These are phyloP conservation scores for Geotrupes spiniger DNA, from an alignment of 2,888 invertebrate genomes.

Conservation along the genomic window DNA sequence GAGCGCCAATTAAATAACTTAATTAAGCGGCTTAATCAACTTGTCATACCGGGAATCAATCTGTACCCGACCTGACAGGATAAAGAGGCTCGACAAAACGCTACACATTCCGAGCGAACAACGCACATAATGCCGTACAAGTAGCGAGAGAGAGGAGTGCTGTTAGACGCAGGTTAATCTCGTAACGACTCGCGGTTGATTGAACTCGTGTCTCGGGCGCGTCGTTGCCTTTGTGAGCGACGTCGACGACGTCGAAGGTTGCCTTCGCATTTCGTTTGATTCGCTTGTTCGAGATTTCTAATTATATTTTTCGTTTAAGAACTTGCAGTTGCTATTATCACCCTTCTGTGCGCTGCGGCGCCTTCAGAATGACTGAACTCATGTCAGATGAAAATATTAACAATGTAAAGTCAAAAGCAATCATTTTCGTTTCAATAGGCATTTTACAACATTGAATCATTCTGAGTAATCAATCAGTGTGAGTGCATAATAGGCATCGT, in stretches of 20 bases:
- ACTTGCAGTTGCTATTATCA: slow-evolving; percentile 43
- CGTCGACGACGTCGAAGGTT: slow-evolving; percentile 22
- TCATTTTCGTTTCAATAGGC: too few relatives aligned
- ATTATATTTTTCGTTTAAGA: slow-evolving; percentile 47
- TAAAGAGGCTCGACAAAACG: slow-evolving; percentile 38
- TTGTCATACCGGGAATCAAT: slow-evolving; percentile 53
- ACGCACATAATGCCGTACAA: slow-evolving; percentile 29
- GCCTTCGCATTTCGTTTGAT: slow-evolving; percentile 37
- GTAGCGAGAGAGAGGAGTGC: slow-evolving; percentile 17
- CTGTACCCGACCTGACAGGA: slow-evolving; percentile 36
- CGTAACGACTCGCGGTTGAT: slow-evolving; percentile 31
- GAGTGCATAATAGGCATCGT: too few relatives aligned
- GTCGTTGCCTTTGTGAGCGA: slow-evolving; percentile 21
- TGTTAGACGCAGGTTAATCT: slow-evolving; percentile 33
- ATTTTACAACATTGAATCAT: too few relatives aligned
- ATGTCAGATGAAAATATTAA: too few relatives aligned
- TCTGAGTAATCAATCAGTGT: too few relatives aligned
- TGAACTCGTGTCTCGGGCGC: slow-evolving; percentile 26
- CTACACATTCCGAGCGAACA: slow-evolving; percentile 34
- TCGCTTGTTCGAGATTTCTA: slow-evolving; percentile 45
- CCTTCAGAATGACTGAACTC: too few relatives aligned
- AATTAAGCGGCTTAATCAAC: slow-evolving; percentile 59
- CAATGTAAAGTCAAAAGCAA: too few relatives aligned
- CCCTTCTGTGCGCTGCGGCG: slow-evolving; percentile 27
- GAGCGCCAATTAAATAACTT: slow-evolving; percentile 56